These are phyloP conservation scores for Clinocottus analis DNA, from an alignment of 2,113 vertebrate species.

Conservation along the genomic window DNA sequence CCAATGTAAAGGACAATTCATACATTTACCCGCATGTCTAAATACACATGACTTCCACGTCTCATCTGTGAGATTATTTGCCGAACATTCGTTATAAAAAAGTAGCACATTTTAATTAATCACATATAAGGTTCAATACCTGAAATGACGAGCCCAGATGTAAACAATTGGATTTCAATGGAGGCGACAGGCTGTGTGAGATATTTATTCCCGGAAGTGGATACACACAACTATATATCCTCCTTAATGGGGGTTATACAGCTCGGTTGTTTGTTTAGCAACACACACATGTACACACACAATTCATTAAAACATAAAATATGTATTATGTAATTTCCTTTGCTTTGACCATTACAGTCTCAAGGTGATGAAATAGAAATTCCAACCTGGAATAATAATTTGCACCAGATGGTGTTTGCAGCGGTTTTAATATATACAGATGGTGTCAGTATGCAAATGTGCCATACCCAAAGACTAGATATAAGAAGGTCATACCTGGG, in stretches of 20 bases:
- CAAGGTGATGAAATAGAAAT: background rate
- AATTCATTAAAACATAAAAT: background rate
- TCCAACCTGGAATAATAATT: background rate
- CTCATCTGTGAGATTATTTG: accelerated
- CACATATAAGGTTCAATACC: background rate
- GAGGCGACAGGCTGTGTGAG: background rate
- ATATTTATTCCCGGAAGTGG: constrained; percentile 1
- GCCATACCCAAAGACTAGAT: background rate
- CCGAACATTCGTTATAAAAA: background rate
- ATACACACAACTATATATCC: background rate
- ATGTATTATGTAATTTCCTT: background rate
- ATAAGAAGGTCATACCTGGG: background rate
- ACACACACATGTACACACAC: background rate
- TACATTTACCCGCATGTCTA: background rate
- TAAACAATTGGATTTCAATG: background rate
- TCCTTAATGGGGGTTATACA: background rate
- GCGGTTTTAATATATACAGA: background rate
- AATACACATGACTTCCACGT: no score
- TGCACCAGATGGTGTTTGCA: background rate
- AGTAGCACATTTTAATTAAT: background rate
- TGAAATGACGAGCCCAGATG: background rate
- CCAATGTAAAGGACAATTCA: background rate
- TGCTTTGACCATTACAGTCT: background rate
- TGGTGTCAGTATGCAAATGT: background rate
- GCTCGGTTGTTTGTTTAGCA: background rate